Conservation (phyloP, 2,888 invertebrate genomes). For the Hyalella azteca region DNA sequence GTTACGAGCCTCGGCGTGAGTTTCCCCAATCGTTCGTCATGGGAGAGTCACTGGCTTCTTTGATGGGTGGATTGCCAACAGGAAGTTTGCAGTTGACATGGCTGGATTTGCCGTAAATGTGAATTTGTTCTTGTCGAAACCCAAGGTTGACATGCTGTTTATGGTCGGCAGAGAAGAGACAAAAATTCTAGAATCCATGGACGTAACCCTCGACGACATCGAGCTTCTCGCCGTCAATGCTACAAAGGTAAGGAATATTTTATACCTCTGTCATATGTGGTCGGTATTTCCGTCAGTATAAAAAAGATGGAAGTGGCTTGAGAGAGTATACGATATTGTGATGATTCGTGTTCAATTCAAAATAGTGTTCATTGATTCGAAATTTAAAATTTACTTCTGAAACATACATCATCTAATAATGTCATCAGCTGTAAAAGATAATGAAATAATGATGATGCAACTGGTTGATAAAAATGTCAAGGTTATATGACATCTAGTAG, state of each 20-base stretch:
- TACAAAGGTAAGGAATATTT: conserved; percentile 65
- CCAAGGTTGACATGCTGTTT: conserved; percentile 74
- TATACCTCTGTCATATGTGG: neutral
- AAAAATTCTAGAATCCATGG: conserved; percentile 74
- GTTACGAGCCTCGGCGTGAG: conserved; percentile 75
- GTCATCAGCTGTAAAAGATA: neutral
- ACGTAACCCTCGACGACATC: conserved; percentile 72
- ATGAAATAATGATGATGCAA: neutral
- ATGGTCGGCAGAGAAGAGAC: conserved; percentile 80
- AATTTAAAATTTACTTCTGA: neutral
- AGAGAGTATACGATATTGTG: neutral
- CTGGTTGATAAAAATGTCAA: no score
- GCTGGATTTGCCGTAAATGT: conserved; percentile 81
- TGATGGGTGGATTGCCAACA: conserved; percentile 77
- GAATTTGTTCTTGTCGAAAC: conserved; percentile 64
- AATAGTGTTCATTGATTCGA: neutral
- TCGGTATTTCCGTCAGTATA: neutral
- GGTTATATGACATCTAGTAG: no score
- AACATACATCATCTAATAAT: neutral
- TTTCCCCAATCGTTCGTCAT: conserved; percentile 67
- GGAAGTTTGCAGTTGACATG: conserved; percentile 83
- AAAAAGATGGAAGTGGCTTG: neutral
- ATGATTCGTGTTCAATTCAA: neutral
- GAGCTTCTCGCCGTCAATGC: conserved; percentile 78
- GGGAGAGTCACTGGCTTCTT: conserved; percentile 71